A percentile compares a stretch with the other conserved stretches of the same genome.
These are phyloP conservation scores for Stichopus horrens DNA, from an alignment of 53 echinoderm and acorn worm species.

Conservation along the genomic window DNA sequence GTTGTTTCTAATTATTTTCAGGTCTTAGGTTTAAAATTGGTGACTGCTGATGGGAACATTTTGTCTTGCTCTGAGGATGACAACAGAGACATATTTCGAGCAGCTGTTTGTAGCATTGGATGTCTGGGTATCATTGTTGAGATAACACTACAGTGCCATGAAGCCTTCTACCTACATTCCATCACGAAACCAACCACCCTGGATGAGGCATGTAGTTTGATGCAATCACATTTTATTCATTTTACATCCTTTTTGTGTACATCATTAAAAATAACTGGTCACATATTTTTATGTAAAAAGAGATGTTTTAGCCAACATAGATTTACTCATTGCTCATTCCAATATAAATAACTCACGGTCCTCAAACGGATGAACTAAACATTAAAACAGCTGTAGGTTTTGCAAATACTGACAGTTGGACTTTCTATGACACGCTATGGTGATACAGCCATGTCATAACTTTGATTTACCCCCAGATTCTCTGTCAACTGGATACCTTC, in stretches of 20 bases:
- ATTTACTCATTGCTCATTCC: too few relatives aligned
- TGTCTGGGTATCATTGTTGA: conserved; percentile 72
- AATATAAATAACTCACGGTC: too few relatives aligned
- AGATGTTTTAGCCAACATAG: too few relatives aligned
- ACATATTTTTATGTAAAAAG: too few relatives aligned
- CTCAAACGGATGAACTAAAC: too few relatives aligned
- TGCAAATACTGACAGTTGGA: too few relatives aligned
- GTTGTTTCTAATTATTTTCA: conserved; percentile 2
- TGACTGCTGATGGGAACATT: conserved; percentile 64
- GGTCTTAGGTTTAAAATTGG: conserved; percentile 64
- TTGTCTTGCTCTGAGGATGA: conserved; percentile 58
- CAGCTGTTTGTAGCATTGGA: conserved; percentile 73
- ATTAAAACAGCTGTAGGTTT: too few relatives aligned
- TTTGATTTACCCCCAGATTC: conserved; percentile 43
- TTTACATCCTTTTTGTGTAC: too few relatives aligned
- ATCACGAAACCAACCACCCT: conserved; percentile 57
- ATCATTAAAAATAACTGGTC: too few relatives aligned
- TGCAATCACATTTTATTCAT: not conserved
- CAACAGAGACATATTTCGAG: conserved; percentile 71
- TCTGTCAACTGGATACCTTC: conserved; percentile 66
- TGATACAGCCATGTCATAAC: too few relatives aligned
- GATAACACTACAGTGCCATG: conserved; percentile 81
- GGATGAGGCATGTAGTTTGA: conserved; percentile 67
- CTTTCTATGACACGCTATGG: too few relatives aligned
- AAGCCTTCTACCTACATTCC: conserved; percentile 63